Conservation (phyloP, 2,113 vertebrate species). For the Eulemur macaco region DNA sequence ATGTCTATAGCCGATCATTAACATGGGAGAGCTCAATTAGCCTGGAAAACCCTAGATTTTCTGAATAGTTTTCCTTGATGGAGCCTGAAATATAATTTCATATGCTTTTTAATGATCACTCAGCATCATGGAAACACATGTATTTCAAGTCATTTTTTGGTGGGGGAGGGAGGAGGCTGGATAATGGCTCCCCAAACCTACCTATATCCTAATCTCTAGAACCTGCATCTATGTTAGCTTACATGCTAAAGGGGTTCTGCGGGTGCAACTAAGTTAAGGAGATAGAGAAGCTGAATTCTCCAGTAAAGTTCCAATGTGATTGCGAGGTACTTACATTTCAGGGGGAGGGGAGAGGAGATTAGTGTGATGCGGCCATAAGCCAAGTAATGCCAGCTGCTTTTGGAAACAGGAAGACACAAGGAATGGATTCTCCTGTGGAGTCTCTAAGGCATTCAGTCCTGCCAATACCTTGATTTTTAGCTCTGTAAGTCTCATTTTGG, state of each 20-base stretch:
- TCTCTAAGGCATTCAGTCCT: not conserved
- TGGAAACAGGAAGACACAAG: not conserved
- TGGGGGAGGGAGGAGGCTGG: not conserved
- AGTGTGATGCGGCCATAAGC: not conserved
- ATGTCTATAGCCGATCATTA: not conserved
- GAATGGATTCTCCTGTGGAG: not conserved
- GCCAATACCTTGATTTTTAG: not conserved
- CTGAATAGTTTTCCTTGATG: not conserved
- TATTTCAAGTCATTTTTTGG: not conserved
- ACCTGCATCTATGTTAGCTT: not conserved
- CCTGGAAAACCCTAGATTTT: not conserved
- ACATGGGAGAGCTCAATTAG: not conserved
- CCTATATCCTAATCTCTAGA: not conserved
- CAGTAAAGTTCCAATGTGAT: not conserved
- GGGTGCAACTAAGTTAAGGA: not conserved
- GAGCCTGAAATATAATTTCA: not conserved
- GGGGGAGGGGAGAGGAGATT: not conserved
- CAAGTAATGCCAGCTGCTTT: not conserved
- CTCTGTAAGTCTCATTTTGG: not conserved
- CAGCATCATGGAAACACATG: not conserved
- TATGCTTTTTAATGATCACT: not conserved
- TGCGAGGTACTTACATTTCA: not conserved
- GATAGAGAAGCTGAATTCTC: not conserved
- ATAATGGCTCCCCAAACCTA: not conserved
- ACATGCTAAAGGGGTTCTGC: not conserved